Evolutionary conservation across 2,888 invertebrate species (phyloP).

Genomic region (Fabriciana adippe): DNA sequence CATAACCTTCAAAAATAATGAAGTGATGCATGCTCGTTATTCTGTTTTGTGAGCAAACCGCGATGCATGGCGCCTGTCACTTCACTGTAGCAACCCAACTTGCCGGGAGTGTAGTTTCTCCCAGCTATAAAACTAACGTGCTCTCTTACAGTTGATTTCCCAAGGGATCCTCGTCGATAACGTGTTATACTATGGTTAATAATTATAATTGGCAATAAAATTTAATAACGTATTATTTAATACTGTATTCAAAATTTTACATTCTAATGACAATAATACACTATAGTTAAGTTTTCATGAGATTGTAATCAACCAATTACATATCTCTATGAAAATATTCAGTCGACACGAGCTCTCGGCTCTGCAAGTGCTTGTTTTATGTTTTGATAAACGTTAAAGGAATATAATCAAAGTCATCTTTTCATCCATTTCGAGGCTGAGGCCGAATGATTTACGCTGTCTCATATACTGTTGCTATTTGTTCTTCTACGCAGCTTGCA

Average conservation of each 20-base stretch:
- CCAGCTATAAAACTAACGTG: constrained; percentile 43
- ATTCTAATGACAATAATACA: background rate
- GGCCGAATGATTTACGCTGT: constrained; percentile 63
- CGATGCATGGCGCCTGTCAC: constrained; percentile 63
- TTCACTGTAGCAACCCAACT: constrained; percentile 45
- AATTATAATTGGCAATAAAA: constrained; percentile 39
- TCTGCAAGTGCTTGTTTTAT: constrained; percentile 35
- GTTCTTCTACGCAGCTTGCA: constrained; percentile 89
- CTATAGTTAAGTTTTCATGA: constrained; percentile 9
- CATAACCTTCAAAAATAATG: constrained; percentile 55
- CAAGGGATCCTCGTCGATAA: constrained; percentile 40
- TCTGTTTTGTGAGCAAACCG: constrained; percentile 51
- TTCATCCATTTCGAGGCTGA: constrained; percentile 58
- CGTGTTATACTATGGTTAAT: constrained; percentile 35
- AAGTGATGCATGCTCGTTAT: constrained; percentile 65
- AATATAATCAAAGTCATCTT: constrained; percentile 45
- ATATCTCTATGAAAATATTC: constrained; percentile 15
- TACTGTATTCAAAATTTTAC: constrained; percentile 32
- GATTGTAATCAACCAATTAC: constrained; percentile 19
- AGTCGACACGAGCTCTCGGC: constrained; percentile 24
- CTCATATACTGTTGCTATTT: constrained; percentile 85
- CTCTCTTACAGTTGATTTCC: constrained; percentile 32
- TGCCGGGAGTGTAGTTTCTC: constrained; percentile 47
- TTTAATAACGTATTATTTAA: background rate
- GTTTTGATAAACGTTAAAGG: constrained; percentile 28